These are phyloP conservation scores for Myathropa florea DNA, from an alignment of 2,888 invertebrate species.

Conservation along the genomic window DNA sequence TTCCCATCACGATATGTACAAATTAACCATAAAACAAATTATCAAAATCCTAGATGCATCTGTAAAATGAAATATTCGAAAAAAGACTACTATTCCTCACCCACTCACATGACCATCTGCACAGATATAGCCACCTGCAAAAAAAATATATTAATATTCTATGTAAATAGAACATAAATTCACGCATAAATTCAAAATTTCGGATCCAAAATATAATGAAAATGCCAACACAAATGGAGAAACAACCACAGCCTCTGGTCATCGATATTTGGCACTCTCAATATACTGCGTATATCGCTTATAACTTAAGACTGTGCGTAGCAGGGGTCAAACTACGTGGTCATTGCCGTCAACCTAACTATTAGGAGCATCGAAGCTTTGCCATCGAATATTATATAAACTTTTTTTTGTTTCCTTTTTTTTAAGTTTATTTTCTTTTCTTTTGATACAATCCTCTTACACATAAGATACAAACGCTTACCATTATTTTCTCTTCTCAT, in stretches of 20 bases:
- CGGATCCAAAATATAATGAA: conserved; percentile 75
- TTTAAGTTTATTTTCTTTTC: conserved; percentile 47
- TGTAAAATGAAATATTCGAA: conserved; percentile 3
- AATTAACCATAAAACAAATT: neutral
- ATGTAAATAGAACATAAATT: conserved; percentile 46
- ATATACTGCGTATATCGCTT: conserved; percentile 80
- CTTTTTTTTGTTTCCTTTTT: conserved; percentile 59
- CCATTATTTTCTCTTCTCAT: conserved; percentile 23
- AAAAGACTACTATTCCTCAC: neutral
- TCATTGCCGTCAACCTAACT: conserved; percentile 37
- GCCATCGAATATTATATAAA: conserved; percentile 36
- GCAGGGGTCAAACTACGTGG: conserved; percentile 13
- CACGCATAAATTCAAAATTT: conserved; percentile 60
- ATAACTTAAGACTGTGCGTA: conserved; percentile 55
- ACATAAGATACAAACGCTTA: conserved; percentile 45
- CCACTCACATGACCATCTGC: conserved; percentile 46
- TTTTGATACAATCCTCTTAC: conserved; percentile 47
- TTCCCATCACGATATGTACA: neutral
- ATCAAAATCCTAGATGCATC: conserved; percentile 54
- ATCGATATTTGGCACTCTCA: conserved; percentile 79
- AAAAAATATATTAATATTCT: conserved; percentile 33
- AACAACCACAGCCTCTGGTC: conserved; percentile 6
- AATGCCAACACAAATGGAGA: conserved; percentile 31
- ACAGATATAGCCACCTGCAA: conserved; percentile 42
- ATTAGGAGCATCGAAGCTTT: conserved; percentile 54